Evolutionary conservation across 2,888 invertebrate species (phyloP).

Genomic region (Drosophila histrio): DNA sequence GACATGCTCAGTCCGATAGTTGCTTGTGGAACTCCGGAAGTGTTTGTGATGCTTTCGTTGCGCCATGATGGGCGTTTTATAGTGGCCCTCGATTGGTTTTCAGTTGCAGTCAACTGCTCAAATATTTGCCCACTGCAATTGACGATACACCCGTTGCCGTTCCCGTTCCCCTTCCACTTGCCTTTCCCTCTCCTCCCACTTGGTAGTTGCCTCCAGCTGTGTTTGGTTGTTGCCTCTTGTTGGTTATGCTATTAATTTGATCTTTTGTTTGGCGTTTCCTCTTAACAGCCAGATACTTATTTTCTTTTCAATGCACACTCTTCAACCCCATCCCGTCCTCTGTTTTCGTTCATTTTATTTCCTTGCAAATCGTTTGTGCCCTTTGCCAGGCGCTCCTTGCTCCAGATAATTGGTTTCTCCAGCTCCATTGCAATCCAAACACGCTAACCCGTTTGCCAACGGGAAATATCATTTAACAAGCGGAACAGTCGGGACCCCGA

Average conservation of each 20-base stretch:
- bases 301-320: constrained; percentile 43
- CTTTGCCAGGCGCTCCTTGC: constrained; percentile 21
- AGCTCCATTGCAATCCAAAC: constrained; percentile 36
- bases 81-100: constrained; percentile 12
- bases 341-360: constrained; percentile 5
- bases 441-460: constrained; percentile 45
- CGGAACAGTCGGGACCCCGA: no score
- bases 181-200: not conserved
- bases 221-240: constrained; percentile 46
- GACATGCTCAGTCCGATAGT: constrained; percentile 53
- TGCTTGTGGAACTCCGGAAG: constrained; percentile 57
- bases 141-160: no score
- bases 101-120: constrained; percentile 48
- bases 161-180: not conserved
- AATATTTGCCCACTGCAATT: constrained; percentile 58
- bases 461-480: constrained; percentile 76
- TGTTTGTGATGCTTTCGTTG: constrained; percentile 60
- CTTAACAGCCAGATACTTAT: constrained; percentile 39
- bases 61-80: constrained; percentile 47
- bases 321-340: not conserved
- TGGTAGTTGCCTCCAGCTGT: constrained; percentile 46
- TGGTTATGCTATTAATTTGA: constrained; percentile 65
- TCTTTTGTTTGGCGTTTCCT: constrained; percentile 68
- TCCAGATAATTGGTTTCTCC: constrained; percentile 71
- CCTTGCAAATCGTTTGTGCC: not conserved